Conservation (phyloP, 1,140 invertebrate species). For the Zaprionus inermis region DNA sequence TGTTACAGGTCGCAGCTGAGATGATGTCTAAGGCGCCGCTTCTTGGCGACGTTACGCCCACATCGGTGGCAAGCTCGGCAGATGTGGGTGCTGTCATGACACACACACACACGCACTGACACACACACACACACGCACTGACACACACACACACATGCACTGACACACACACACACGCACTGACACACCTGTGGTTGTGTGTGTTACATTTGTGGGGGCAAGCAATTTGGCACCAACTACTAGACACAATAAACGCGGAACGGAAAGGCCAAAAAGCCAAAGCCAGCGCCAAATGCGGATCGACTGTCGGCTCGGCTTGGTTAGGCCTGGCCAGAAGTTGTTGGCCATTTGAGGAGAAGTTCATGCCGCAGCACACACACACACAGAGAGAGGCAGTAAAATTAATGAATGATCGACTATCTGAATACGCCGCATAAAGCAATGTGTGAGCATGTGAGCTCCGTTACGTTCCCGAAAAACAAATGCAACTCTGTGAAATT, state of each 20-base stretch:
- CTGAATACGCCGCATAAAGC: background rate
- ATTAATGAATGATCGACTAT: background rate
- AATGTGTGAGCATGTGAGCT: background rate
- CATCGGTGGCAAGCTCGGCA: conserved; percentile 11
- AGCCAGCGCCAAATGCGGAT: conserved; percentile 66
- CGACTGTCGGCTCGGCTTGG: conserved; percentile 22
- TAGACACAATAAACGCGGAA: conserved; percentile 53
- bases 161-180: conserved; percentile 26
- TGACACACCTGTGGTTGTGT: conserved; percentile 14
- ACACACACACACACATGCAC: conserved; percentile 34
- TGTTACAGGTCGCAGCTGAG: background rate
- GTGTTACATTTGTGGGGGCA: conserved; percentile 72
- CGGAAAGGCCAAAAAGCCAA: conserved; percentile 78
- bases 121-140: conserved; percentile 13
- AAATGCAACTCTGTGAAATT: background rate
- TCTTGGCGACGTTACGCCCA: conserved; percentile 44
- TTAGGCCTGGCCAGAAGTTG: conserved; percentile 48
- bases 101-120: conserved; percentile 32
- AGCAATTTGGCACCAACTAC: conserved; percentile 72
- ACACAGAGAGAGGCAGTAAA: background rate
- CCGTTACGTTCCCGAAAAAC: background rate
- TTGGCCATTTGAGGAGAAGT: conserved; percentile 65
- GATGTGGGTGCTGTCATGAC: conserved; percentile 69
- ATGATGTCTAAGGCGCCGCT: conserved; percentile 29
- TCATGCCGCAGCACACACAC: conserved; percentile 15